These are phyloP conservation scores for Staurois parvus DNA, from an alignment of 2,797 vertebrate genomes.

Conservation along the genomic window DNA sequence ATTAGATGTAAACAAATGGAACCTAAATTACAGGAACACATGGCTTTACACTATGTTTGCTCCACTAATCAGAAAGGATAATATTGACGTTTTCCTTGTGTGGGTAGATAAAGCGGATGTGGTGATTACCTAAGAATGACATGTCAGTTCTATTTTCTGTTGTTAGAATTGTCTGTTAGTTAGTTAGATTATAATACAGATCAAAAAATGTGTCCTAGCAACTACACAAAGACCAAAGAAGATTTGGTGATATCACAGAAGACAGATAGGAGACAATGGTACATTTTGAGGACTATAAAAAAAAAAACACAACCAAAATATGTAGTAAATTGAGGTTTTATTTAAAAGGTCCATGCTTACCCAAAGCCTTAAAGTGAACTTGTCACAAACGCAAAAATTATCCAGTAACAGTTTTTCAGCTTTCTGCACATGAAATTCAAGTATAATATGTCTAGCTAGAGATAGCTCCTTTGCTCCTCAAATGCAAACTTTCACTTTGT, in stretches of 20 bases:
- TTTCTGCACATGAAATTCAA: not conserved
- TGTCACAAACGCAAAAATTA: not conserved
- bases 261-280: not conserved
- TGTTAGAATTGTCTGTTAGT: not conserved
- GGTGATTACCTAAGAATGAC: slow-evolving; percentile 69
- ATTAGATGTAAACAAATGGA: slow-evolving; percentile 57
- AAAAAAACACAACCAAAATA: not conserved
- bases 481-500: too few species aligned
- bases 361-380: not conserved
- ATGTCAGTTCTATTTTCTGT: slow-evolving; percentile 60
- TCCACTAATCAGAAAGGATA: slow-evolving; percentile 62
- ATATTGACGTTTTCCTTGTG: slow-evolving; percentile 66
- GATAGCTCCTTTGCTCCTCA: too few species aligned
- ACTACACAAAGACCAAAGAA: not conserved
- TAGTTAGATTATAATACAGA: not conserved
- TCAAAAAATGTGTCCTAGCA: not conserved
- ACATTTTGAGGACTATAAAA: too few species aligned
- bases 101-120: slow-evolving; percentile 70
- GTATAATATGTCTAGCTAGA: too few species aligned
- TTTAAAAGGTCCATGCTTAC: too few species aligned
- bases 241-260: not conserved
- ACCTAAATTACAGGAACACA: slow-evolving; percentile 35
- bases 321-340: not conserved
- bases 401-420: not conserved
- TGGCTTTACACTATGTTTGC: not conserved